Conservation (phyloP, 92 coral and sea anemone genomes). For the Plumapathes pennacea region DNA sequence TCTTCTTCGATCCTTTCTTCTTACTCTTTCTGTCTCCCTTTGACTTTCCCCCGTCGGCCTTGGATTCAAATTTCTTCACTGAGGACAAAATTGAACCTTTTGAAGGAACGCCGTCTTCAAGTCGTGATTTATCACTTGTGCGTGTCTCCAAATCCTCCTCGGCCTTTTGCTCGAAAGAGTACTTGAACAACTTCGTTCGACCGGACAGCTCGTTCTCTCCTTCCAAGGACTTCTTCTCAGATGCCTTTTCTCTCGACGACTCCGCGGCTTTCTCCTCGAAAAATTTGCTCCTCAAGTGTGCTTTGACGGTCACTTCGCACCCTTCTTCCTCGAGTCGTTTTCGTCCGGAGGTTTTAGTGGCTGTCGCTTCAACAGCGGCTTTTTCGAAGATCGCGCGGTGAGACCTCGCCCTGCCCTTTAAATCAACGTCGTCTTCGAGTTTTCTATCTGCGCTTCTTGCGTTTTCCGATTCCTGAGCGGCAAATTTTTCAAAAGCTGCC, state of each 20-base stretch:
- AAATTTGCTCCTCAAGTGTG: slow-evolving; percentile 50
- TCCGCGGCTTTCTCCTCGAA: slow-evolving; percentile 69
- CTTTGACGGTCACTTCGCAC: slow-evolving; percentile 41
- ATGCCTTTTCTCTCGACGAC: slow-evolving; percentile 41
- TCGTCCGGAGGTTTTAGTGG: slow-evolving; percentile 44
- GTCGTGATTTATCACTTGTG: slow-evolving; percentile 33
- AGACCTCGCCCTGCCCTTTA: slow-evolving; percentile 66
- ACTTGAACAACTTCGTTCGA: slow-evolving; percentile 40
- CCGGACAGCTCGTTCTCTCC: slow-evolving; percentile 48
- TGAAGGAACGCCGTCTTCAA: slow-evolving; percentile 45
- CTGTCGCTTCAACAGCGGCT: slow-evolving; percentile 67
- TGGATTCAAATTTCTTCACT: slow-evolving; percentile 46
- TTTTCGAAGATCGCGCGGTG: slow-evolving; percentile 76
- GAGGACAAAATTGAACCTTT: slow-evolving; percentile 35
- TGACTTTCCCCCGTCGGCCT: slow-evolving; percentile 31
- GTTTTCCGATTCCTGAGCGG: slow-evolving; percentile 44
- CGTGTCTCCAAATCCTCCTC: slow-evolving; percentile 41
- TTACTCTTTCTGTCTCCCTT: slow-evolving; percentile 15
- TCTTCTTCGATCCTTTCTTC: slow-evolving; percentile 20
- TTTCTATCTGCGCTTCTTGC: slow-evolving; percentile 51
- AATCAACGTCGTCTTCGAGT: slow-evolving; percentile 51
- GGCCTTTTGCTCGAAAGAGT: slow-evolving; percentile 56
- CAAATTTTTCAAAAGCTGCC: slow-evolving; percentile 66
- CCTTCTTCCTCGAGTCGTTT: slow-evolving; percentile 48
- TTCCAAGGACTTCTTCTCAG: slow-evolving; percentile 22